Base-by-base conservation (phyloP, 2,888 invertebrate genomes). In the Coecobrya sp. region DNA sequence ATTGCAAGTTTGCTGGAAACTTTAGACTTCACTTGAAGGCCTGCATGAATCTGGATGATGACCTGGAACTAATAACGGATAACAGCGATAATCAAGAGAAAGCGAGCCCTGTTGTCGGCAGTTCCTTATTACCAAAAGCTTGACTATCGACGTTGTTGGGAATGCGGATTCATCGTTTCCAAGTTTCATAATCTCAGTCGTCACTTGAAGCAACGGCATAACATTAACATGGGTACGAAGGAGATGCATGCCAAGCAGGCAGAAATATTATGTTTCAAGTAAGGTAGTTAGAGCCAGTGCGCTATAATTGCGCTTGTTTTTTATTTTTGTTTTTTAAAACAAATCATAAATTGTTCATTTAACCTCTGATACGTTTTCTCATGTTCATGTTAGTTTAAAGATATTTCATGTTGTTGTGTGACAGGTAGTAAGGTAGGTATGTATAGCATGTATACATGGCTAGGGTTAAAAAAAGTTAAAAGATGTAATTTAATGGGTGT, bases 111-210 rank as follows among this genome's bases (percentile, higher is more conserved):
- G 52, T 52, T n/a, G 0, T 49, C 52, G 16, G 25, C 49, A 1
- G 36, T 82, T 36, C 62, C 82, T 1, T 82, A 82, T n/a, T 59
- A 62, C 59, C 59, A 82, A 16, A n/a, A 42, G 19, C 0, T 82
- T 36, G 86, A 87, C 13, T 73, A 87, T n/a, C 42, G 86, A 16
- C 30, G 36, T 0, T 87, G 86, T 25, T 87, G 86, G 86, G 36
- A 55, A 19, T 87, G 86, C 30, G 86, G 76, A 0, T 76, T 76
- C 36, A 49, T 87, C 10, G 73, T 87, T 22, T 52, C 55, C 13
- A 25, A 36, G 16, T 73, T 87, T 76, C 86, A 76, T n/a, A 87
- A 87, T 59, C 59, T 87, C 19, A 87, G 73, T 19, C 45, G 59
- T 27, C 86, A 87, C 22, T 76, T 87, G 36, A 65, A 76, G 13